phyloP scores from a whole-genome alignment of 2,888 invertebrate genomes.

The Deilephila elpenor region DNA sequence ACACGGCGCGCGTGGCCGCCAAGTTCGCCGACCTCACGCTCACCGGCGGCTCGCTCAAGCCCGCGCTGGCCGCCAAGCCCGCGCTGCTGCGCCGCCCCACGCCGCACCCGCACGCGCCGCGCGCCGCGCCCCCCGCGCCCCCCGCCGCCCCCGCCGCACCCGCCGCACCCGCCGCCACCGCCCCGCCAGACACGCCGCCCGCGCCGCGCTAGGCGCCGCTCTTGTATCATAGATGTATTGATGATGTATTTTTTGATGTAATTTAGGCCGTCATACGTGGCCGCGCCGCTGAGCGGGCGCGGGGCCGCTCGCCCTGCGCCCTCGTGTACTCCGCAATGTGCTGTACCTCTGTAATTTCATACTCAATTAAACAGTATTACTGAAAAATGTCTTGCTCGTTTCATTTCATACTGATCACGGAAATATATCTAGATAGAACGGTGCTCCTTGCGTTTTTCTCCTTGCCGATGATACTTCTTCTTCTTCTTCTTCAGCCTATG shows the following conservation, averaged over 20 bases:
- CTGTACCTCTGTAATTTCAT: slow-evolving; percentile 35
- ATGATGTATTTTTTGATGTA: slow-evolving; percentile 48
- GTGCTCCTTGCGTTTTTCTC: too few species aligned
- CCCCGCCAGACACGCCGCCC: slow-evolving; percentile 31
- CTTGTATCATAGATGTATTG: slow-evolving; percentile 34
- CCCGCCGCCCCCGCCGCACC: slow-evolving; percentile 34
- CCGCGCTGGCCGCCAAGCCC: slow-evolving; percentile 92
- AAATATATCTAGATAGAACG: too few species aligned
- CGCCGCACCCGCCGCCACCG: slow-evolving; percentile 31
- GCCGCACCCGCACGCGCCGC: slow-evolving; percentile 63
- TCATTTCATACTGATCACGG: slow-evolving; percentile 30
- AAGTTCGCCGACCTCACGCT: slow-evolving; percentile 87
- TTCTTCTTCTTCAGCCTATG: too few species aligned
- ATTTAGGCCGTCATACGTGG: slow-evolving; percentile 41
- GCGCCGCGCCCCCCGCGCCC: slow-evolving; percentile 39
- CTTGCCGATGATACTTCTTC: too few species aligned
- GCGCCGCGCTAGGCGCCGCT: slow-evolving; percentile 31
- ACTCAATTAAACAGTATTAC: slow-evolving; percentile 71
- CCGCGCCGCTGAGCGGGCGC: slow-evolving; percentile 10
- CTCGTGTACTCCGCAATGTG: slow-evolving; percentile 14
- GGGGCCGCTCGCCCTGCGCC: neutral
- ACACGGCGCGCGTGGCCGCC: slow-evolving; percentile 86
- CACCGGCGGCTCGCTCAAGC: slow-evolving; percentile 87
- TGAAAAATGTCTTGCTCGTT: slow-evolving; percentile 28
- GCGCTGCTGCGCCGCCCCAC: slow-evolving; percentile 86